Conservation (phyloP, 2,888 invertebrate species). For the Nomada lathburiana region DNA sequence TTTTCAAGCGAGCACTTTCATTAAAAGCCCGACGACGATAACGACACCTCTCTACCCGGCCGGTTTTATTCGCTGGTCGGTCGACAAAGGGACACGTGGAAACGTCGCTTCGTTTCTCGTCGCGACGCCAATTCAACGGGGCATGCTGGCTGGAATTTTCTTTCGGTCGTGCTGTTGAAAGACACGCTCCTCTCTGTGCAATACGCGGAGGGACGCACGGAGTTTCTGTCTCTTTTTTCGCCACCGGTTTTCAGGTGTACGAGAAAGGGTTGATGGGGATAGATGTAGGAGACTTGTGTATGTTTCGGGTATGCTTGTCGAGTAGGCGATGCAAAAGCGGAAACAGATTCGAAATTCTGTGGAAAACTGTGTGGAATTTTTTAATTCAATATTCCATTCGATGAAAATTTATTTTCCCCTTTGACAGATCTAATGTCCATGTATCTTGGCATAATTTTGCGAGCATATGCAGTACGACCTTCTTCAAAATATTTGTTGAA, state of each 20-base stretch:
- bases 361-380: too few relatives aligned
- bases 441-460: too few relatives aligned
- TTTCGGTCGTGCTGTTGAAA: slow-evolving; percentile 48
- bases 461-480: too few relatives aligned
- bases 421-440: too few relatives aligned
- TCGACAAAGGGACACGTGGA: slow-evolving; percentile 60
- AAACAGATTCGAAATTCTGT: too few relatives aligned
- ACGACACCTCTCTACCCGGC: slow-evolving; percentile 44
- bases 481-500: too few relatives aligned
- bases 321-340: slow-evolving; percentile 6
- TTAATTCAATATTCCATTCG: too few relatives aligned
- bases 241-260: too few relatives aligned
- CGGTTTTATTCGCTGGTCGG: slow-evolving; percentile 43
- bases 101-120: slow-evolving; percentile 26
- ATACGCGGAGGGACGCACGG: background rate
- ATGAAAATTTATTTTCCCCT: too few relatives aligned
- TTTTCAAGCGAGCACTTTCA: slow-evolving; percentile 63
- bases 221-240: background rate
- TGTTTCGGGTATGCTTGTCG: background rate
- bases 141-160: slow-evolving; percentile 50
- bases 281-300: too few relatives aligned
- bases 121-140: slow-evolving; percentile 37
- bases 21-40: slow-evolving; percentile 56
- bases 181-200: background rate
- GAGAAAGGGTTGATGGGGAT: background rate